Base-by-base conservation (phyloP, 1,140 invertebrate genomes). In the Lepidurus arcticus region DNA sequence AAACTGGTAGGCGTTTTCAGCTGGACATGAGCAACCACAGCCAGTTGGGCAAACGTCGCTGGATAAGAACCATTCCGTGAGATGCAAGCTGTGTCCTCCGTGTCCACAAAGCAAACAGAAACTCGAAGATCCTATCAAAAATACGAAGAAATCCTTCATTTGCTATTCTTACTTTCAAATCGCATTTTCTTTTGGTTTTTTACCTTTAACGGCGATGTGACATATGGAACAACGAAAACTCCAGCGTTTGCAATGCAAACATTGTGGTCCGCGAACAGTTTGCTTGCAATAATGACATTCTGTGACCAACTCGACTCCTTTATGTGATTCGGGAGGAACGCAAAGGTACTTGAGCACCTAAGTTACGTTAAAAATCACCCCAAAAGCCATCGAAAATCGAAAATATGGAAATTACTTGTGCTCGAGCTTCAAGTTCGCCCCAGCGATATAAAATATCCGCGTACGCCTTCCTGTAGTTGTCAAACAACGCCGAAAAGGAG, bases 61-160 rank as follows among this genome's bases (percentile, higher is more conserved):
- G 42, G 82, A 85, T 21, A 84, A 86, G 86, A 94, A 96, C 95
- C 95, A 97, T 53, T 90, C 86, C 79, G 90, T 85, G 82, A 96
- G 88, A 85, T 96, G 94, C 77, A 87, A 84, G 5, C 91, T 90
- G 84, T 98, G 96, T 9, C 95, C 95, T 45, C 94, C 95, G 86
- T 98, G 96, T 1, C 94, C 93, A 85, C 95, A 97, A 42, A 91
- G 87, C 42, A 93, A 85, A 83, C 95, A 97, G 80, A 92, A 91
- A 82, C 91, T 93, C 16, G 92, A 90, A 1, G 90, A 88, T 44
- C 89, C 89, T 90, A 74, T 74, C 81, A 83, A 78, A 42, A 84
- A 44, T 73, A 45, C 75, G 81, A 24, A 78, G 73, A 81, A 78
- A 10, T 16, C 6, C 7, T 16, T n/a, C 13, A 76, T 2, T 34